Base-by-base conservation (phyloP, 2,888 invertebrate species). In the Eilema sororculum region DNA sequence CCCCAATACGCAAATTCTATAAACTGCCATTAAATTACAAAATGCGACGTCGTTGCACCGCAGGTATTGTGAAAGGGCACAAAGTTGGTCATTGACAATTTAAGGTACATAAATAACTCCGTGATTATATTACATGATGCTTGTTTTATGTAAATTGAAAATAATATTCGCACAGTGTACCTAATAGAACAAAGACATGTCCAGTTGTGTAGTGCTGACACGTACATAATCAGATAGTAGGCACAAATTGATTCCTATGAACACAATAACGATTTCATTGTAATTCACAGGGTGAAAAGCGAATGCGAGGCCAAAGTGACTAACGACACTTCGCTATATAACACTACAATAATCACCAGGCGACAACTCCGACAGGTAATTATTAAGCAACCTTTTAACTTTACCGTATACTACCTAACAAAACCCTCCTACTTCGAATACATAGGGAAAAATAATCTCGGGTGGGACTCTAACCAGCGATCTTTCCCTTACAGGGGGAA, bases 291-390 rank as follows among this genome's bases (percentile, higher is more conserved):
- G 87, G 91, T 90, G 87, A 89, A 92, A 89, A 91, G 92, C 87
- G 93, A 94, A 87, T 95, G 95, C 90, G 88, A 91, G 89, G 94
- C 95, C 86, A 93, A 94, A 73, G 90, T 86, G 68, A 90, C 92
- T 65, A 90, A 93, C 77, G 93, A 93, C 86, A 90, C 86, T 75
- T 80, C 84, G 61, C 84, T 92, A 73, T 88, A 90, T 77, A 93
- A 94, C 85, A 82, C 82, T 70, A 86, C 88, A 33, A 77, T 87
- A 75, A 80, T 90, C 82, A 88, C 85, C 72, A 92, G 86, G 81
- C 87, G 84, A 72, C 87, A 83, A 72, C 81, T 89, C 37, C 86
- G 91, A 69, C 94, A 94, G 94, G 95, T 94, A 93, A 88, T 65
- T 65, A 65, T 5, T 33, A 10, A 62, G 13, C 41, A 24, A 62